phyloP scores from a whole-genome alignment of 2,113 vertebrate species.

The Crocuta crocuta region DNA sequence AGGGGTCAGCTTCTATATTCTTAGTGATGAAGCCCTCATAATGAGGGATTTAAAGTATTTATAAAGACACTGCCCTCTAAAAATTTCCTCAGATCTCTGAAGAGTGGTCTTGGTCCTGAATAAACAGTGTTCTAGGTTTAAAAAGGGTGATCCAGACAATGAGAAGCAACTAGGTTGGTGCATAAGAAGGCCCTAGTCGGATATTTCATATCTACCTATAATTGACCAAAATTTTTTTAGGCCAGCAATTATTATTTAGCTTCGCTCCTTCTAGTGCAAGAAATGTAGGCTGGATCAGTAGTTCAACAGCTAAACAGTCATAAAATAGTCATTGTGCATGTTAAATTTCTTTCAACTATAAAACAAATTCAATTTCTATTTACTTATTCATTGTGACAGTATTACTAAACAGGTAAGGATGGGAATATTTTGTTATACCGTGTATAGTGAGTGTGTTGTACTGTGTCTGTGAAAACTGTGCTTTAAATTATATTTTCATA shows the following conservation, averaged over 20 bases:
- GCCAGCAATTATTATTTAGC: conserved; percentile 79
- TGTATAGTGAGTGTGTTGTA: conserved; percentile 99
- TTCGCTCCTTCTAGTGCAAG: conserved; percentile 85
- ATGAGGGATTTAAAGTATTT: conserved; percentile 44
- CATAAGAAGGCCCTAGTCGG: conserved; percentile 72
- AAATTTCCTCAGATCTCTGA: not conserved
- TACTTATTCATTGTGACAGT: conserved; percentile 93
- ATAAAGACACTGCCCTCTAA: conserved; percentile 57
- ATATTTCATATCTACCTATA: conserved; percentile 77
- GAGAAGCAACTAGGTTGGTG: conserved; percentile 65
- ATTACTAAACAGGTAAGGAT: conserved; percentile 95
- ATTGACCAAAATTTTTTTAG: conserved; percentile 80
- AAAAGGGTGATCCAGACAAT: conserved; percentile 83
- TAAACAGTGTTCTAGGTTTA: not conserved
- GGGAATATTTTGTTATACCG: conserved; percentile 96
- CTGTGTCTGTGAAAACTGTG: conserved; percentile 96
- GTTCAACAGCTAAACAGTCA: conserved; percentile 88
- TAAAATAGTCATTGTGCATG: conserved; percentile 91
- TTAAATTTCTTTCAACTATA: conserved; percentile 88
- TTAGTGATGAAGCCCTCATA: conserved; percentile 65
- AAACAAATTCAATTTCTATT: conserved; percentile 90
- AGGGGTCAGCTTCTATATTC: conserved; percentile 68
- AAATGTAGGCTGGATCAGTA: conserved; percentile 85
- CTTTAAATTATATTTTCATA: conserved; percentile 99
- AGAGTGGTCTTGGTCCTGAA: conserved; percentile 32